Evolutionary conservation across 2,797 vertebrate genomes (phyloP).

Genomic region (Lemur catta): DNA sequence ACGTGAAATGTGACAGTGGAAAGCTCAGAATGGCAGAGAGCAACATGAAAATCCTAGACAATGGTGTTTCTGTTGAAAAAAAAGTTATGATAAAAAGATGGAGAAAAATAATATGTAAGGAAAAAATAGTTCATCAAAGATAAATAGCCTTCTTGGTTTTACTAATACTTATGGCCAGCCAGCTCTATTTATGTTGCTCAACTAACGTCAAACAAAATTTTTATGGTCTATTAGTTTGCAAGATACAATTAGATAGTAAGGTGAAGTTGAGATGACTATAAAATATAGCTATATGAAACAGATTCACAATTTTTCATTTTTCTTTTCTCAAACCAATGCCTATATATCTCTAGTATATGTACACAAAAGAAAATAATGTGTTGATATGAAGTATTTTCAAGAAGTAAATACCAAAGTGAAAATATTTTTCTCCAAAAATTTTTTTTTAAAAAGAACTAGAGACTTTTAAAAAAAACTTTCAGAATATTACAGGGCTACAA

Average conservation of each 20-base stretch:
- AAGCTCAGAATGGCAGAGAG: background rate
- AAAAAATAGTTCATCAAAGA: constrained; percentile 6
- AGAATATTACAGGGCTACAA: no score
- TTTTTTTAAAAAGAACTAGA: background rate
- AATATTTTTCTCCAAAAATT: background rate
- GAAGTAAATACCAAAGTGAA: constrained; percentile 1
- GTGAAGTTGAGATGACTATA: background rate
- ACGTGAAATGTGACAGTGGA: background rate
- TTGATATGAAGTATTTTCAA: constrained; percentile 6
- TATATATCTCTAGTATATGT: background rate
- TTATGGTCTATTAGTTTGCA: constrained; percentile 10
- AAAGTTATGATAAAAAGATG: background rate
- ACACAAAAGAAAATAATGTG: background rate
- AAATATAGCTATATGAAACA: background rate
- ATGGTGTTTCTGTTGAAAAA: background rate
- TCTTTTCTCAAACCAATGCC: background rate
- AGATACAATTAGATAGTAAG: background rate
- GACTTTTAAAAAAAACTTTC: background rate
- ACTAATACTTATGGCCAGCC: background rate
- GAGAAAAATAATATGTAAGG: background rate
- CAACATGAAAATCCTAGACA: constrained; percentile 23
- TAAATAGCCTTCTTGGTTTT: constrained; percentile 3
- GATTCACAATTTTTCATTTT: constrained; percentile 13
- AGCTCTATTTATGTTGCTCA: constrained; percentile 10
- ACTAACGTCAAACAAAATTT: constrained; percentile 2